These are phyloP conservation scores for Platynereis dumerilii DNA, from an alignment of 2,888 invertebrate genomes.

Conservation along the genomic window DNA sequence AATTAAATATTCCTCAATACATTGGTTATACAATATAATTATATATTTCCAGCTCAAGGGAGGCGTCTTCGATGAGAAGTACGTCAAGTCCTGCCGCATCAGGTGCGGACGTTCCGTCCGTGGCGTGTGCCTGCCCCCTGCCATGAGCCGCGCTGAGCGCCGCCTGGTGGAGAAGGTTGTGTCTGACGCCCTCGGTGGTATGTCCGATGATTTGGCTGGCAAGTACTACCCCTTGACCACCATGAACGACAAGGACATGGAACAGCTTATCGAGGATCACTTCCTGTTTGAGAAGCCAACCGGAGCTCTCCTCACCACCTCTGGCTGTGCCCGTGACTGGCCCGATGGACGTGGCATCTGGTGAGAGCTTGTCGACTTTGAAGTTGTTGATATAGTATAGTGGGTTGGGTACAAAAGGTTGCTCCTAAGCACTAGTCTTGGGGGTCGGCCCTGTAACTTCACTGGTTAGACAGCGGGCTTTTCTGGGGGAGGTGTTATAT, in stretches of 20 bases:
- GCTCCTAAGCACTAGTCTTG: too few species aligned
- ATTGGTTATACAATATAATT: too few species aligned
- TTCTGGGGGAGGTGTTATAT: too few species aligned
- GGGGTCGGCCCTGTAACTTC: too few species aligned
- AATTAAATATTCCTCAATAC: too few species aligned
- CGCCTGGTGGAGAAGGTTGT: slow-evolving; percentile 39
- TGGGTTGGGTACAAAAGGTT: too few species aligned
- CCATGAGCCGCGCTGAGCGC: slow-evolving; percentile 42
- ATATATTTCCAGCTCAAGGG: slow-evolving; percentile 31
- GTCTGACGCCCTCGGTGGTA: slow-evolving; percentile 36
- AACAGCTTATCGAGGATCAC: slow-evolving; percentile 40
- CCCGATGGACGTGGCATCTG: slow-evolving; percentile 82
- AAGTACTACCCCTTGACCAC: slow-evolving; percentile 40
- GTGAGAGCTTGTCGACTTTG: slow-evolving; percentile 17
- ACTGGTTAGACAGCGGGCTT: too few species aligned
- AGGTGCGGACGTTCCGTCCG: slow-evolving; percentile 40
- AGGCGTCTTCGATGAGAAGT: slow-evolving; percentile 39
- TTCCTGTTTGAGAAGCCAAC: slow-evolving; percentile 43
- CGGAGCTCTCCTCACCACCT: slow-evolving; percentile 35
- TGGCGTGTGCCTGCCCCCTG: slow-evolving; percentile 42
- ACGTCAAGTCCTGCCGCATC: slow-evolving; percentile 43
- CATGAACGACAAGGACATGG: slow-evolving; percentile 39
- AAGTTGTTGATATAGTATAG: too few species aligned
- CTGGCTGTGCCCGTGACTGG: slow-evolving; percentile 68
- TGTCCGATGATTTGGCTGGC: slow-evolving; percentile 37